phyloP scores from a whole-genome alignment of 2,888 invertebrate genomes.

The Hemistola chrysoprasaria region DNA sequence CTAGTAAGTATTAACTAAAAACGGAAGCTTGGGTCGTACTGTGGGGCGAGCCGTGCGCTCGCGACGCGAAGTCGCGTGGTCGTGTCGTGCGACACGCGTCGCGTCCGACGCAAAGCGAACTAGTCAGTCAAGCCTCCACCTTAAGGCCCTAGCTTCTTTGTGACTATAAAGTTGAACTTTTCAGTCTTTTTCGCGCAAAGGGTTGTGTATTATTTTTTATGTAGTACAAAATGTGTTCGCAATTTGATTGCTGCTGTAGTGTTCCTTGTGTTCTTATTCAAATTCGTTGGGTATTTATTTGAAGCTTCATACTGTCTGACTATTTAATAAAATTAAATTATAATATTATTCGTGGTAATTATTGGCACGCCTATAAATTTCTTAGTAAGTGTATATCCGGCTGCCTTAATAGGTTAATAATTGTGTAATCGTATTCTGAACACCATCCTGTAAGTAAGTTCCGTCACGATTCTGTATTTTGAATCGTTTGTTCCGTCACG shows the following conservation, averaged over 20 bases:
- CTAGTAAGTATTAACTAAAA: conserved; percentile 78
- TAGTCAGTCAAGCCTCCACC: conserved; percentile 32
- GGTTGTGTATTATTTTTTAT: conserved; percentile 82
- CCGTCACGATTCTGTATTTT: conserved; percentile 41
- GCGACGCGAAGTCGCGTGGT: conserved; percentile 3
- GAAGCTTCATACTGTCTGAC: conserved; percentile 61
- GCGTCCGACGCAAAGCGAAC: conserved; percentile 13
- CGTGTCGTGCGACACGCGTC: conserved; percentile 1
- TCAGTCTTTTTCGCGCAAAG: conserved; percentile 80
- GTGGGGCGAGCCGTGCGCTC: conserved; percentile 39
- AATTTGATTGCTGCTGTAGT: conserved; percentile 81
- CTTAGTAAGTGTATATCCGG: conserved; percentile 61
- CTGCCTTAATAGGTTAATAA: conserved; percentile 65
- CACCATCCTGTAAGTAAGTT: conserved; percentile 55
- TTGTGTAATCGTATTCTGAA: conserved; percentile 46
- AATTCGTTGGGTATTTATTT: conserved; percentile 75
- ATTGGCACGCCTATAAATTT: conserved; percentile 60
- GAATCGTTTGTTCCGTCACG: conserved; percentile 46
- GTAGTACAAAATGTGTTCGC: conserved; percentile 82
- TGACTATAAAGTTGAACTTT: conserved; percentile 78
- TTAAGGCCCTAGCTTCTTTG: conserved; percentile 52
- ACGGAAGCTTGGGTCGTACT: conserved; percentile 59
- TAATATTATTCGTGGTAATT: conserved; percentile 45
- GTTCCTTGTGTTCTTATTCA: conserved; percentile 77
- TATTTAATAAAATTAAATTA: conserved; percentile 46